Conservation (phyloP, 1,140 invertebrate genomes). For the Sycophila sp. region DNA sequence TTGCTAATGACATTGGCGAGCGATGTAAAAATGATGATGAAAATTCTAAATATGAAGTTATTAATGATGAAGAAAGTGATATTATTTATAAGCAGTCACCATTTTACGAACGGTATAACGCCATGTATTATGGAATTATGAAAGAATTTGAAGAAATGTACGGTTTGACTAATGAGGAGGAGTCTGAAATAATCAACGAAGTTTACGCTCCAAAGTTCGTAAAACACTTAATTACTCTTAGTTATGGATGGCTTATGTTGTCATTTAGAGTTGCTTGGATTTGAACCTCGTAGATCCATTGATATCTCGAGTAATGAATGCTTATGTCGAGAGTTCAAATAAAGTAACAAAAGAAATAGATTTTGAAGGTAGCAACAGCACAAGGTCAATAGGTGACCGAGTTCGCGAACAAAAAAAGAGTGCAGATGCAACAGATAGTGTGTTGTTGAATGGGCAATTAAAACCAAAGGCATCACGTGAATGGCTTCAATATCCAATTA, state of each 20-base stretch:
- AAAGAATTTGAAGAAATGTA: not conserved
- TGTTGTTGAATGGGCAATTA: not conserved
- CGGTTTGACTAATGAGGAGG: no score
- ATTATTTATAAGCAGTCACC: not conserved
- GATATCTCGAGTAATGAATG: conserved; percentile 1
- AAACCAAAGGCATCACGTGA: not conserved
- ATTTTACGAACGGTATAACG: not conserved
- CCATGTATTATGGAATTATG: not conserved
- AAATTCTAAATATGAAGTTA: no score
- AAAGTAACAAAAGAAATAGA: not conserved
- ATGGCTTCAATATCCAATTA: not conserved
- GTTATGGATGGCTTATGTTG: not conserved
- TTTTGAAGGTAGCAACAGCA: not conserved
- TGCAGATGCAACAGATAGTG: not conserved
- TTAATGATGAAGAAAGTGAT: not conserved
- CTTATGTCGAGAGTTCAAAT: conserved; percentile 1
- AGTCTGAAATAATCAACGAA: not conserved
- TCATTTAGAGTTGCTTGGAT: not conserved
- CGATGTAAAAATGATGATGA: not conserved
- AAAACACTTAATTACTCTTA: not conserved
- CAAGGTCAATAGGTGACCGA: not conserved
- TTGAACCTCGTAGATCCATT: not conserved
- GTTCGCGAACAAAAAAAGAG: not conserved
- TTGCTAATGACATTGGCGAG: no score
- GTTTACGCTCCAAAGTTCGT: not conserved